A percentile compares a stretch with the other conserved stretches of the same genome.
phyloP scores from a whole-genome alignment of 2,113 vertebrate genomes.

The Pterophyllum scalare region DNA sequence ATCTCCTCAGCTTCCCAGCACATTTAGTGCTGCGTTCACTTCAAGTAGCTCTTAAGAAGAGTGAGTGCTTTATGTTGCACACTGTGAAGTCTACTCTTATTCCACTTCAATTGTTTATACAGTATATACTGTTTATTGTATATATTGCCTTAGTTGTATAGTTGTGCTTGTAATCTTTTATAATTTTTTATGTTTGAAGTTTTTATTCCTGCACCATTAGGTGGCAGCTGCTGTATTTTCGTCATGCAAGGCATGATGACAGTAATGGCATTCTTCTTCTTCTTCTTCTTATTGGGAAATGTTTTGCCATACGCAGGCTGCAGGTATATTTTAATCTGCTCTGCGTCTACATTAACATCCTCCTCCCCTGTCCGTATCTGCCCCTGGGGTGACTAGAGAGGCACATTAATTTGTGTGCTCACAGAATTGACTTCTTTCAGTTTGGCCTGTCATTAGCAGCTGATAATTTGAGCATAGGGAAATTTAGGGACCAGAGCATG shows the following conservation, averaged over 20 bases:
- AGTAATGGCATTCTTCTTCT: too few species aligned
- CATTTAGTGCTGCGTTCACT: not conserved
- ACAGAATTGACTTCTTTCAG: conserved; percentile 52
- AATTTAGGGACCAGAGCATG: not conserved
- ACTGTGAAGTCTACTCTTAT: conserved; percentile 12
- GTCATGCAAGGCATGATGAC: too few species aligned
- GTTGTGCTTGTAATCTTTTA: too few species aligned
- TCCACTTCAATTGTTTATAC: not conserved
- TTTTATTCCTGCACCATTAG: too few species aligned
- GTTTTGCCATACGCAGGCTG: not conserved
- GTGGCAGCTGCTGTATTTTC: too few species aligned
- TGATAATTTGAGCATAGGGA: conserved; percentile 37
- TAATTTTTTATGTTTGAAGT: too few species aligned
- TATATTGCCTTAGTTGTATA: too few species aligned
- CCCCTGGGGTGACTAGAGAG: conserved; percentile 52
- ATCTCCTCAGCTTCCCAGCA: not conserved
- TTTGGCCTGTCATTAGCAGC: conserved; percentile 43
- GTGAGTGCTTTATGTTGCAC: not conserved
- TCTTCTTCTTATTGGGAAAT: not conserved
- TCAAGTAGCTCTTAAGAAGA: conserved; percentile 1
- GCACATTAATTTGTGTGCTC: conserved; percentile 58
- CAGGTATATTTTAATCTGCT: not conserved
- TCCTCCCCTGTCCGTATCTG: not conserved
- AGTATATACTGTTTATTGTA: too few species aligned
- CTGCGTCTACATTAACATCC: conserved; percentile 1